Evolutionary conservation across 2,797 vertebrate genomes (phyloP), one percentile per base, ranked within the genome.

Genomic region (Mormyrops boulengeri): DNA sequence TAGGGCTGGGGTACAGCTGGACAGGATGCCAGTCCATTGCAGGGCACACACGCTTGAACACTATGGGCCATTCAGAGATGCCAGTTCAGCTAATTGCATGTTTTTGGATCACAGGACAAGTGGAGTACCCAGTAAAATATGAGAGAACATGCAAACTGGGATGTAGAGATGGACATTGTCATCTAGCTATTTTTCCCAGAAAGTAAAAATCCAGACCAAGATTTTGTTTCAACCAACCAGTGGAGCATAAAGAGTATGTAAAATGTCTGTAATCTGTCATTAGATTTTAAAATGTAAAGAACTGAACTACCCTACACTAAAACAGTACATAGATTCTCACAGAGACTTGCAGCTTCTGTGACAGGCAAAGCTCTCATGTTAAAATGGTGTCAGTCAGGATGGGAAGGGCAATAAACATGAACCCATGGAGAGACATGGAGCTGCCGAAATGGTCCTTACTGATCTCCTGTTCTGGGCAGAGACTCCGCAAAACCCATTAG

Each of bases 401-500:
- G 84, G n/a, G 53, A 47, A 50, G 44, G 14, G 41, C 11, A 30
- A 14, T 85, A 89, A 60, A 69, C 11, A 50, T 53, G 4, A 60
- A 30, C 19, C 22, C 8, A 57, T 11, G 50, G 52, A 49, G 14
- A 22, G 85, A 47, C 47, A 41, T 38, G 60, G 50, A 50, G 52
- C 26, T 38, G 49, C 22, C 12, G 3, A 55, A 66, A 26, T 30
- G 22, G 50, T 52, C 91, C 62, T 89, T 91, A 73, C 80, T 84
- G 49, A 3, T 87, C 1, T 88, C 89, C 90, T 57, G 89, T 50
- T 80, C 88, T 86, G 88, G 90, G 73, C 89, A 88, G 91, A 60
- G 57, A 87, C 88, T 91, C 90, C 91, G 90, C 90, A 91, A 88
- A 73, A 91, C 85, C 91, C 90, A 89, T 91, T 90, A 90, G 66